Evolutionary conservation across 2,888 invertebrate genomes (phyloP), one percentile per base, ranked within the genome.

Genomic region (Cheilosia vernalis): DNA sequence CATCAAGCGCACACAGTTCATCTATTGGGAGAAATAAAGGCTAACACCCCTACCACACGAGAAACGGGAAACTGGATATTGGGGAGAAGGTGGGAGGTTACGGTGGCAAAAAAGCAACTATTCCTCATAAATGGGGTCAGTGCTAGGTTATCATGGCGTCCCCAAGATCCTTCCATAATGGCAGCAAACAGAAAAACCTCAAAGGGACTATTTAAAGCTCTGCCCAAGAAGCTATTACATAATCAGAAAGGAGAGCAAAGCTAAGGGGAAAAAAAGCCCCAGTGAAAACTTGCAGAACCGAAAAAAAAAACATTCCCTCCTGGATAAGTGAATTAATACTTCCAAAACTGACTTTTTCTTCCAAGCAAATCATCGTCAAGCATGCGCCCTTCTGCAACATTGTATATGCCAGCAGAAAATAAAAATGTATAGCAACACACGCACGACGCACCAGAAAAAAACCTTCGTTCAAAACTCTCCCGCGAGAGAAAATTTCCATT

Each of bases 141-240:
- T 85, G 85, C 81, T 85, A 69, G 85, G 81, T 81, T 85, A 85
- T 81, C 66, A 85, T 85, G 85, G 85, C 85, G 85, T 85, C 72
- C 72, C 60, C 61, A 76, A 85, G 84, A 70, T 76, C 64, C 70
- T 72, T 77, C 66, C 44, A 37, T 37, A 64, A 64, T 42, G 44
- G 47, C 24, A 15, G 2, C 17, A 37, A 37, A 69, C 49, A 37
- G 60, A 4, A 15, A 49, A 51, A 42, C 30, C 15, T 42, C 19
- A 33, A 79, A 51, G 72, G 79, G 64, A 79, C 72, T 58, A 72
- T 72, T 58, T 42, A 37, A 56, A 78, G 84, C 84, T 84, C 69
- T 74, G 40, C 30, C 51, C 67, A 53, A 79, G 58, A 81, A 76
- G 67, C 66, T 67, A 61, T 85, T 85, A 85, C 80, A 76, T 85